Evolutionary conservation across 2,113 vertebrate species (phyloP).

Genomic region (Nerophis lumbriciformis): DNA sequence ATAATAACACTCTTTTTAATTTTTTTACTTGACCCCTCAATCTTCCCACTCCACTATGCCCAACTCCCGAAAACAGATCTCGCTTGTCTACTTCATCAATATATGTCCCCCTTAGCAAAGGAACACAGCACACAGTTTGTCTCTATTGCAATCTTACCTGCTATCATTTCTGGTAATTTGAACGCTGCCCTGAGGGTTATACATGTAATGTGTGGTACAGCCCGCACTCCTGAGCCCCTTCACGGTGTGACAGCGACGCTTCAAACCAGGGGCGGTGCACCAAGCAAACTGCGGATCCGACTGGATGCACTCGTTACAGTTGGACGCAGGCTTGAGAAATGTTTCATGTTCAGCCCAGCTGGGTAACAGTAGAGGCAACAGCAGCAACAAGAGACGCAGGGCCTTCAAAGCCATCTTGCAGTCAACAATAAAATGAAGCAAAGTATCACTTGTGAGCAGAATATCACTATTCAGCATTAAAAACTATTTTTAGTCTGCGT

Average conservation of each 20-base stretch:
- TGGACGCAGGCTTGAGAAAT: constrained; percentile 24
- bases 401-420: constrained; percentile 42
- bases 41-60: too few relatives aligned
- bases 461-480: neutral
- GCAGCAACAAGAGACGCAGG: constrained; percentile 33
- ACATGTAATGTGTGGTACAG: constrained; percentile 20
- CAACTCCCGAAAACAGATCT: neutral
- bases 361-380: constrained; percentile 18
- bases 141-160: constrained; percentile 19
- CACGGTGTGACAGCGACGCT: constrained; percentile 22
- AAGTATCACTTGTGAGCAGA: neutral
- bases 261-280: constrained; percentile 16
- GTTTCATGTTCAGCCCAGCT: neutral
- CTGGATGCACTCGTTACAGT: constrained; percentile 50
- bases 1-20: too few relatives aligned
- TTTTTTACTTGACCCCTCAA: too few relatives aligned
- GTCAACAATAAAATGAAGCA: neutral
- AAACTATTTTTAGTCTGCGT: neutral
- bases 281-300: constrained; percentile 36
- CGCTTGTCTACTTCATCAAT: too few relatives aligned
- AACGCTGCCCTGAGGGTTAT: constrained; percentile 27
- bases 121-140: neutral
- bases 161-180: constrained; percentile 25
- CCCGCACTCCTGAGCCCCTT: constrained; percentile 16
- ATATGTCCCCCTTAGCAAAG: too few relatives aligned